Conservation (phyloP, 2,888 invertebrate genomes). For the Aspidiotus rigidus region DNA sequence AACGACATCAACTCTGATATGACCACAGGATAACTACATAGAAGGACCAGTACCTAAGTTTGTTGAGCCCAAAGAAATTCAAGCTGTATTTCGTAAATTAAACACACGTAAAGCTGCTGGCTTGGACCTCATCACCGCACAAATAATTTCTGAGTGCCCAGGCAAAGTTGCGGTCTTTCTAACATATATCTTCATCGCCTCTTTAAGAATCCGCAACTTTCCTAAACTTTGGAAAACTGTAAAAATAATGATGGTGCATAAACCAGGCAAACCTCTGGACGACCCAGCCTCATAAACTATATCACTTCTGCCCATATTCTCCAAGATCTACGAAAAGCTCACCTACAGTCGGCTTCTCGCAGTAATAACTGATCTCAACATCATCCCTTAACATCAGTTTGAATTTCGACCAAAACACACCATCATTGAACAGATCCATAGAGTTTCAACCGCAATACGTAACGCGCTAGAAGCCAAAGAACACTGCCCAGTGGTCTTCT, state of each 20-base stretch:
- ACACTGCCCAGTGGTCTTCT: neutral
- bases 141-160: neutral
- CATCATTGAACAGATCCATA: neutral
- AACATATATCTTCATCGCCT: neutral
- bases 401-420: neutral
- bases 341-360: neutral
- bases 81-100: neutral
- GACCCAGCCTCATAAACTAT: neutral
- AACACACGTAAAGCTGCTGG: neutral
- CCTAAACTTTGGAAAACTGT: no score
- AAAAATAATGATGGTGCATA: neutral
- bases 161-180: neutral
- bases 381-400: neutral
- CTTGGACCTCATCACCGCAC: neutral
- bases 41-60: neutral
- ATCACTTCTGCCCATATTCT: neutral
- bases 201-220: neutral
- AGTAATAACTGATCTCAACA: neutral
- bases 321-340: neutral
- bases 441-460: neutral
- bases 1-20: neutral
- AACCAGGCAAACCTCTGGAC: neutral
- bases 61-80: neutral
- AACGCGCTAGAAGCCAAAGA: neutral
- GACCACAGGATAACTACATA: neutral